Conservation (phyloP, 2,888 invertebrate genomes). For the Dynastes grantii region DNA sequence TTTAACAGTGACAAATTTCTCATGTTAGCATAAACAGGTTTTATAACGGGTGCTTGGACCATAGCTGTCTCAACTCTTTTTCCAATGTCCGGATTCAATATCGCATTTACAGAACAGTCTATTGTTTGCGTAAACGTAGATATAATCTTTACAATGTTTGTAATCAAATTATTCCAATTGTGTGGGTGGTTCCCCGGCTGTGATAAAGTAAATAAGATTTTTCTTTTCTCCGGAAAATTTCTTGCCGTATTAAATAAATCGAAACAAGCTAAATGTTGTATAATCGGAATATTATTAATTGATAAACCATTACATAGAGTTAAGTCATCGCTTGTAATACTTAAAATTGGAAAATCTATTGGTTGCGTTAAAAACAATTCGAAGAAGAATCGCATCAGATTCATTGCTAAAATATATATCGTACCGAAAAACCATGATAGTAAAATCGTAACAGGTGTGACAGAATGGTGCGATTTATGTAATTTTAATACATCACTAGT, state of each 20-base stretch:
- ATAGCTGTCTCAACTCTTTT: slow-evolving; percentile 18
- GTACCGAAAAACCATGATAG: slow-evolving; percentile 81
- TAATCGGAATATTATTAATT: slow-evolving; percentile 76
- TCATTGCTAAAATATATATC: slow-evolving; percentile 80
- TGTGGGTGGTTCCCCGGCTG: slow-evolving; percentile 91
- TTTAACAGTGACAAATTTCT: slow-evolving; percentile 63
- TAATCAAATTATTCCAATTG: slow-evolving; percentile 85
- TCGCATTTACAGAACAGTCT: slow-evolving; percentile 62
- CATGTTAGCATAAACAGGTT: slow-evolving; percentile 56
- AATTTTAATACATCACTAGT: slow-evolving; percentile 74
- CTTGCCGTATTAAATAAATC: slow-evolving; percentile 81
- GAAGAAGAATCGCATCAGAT: slow-evolving; percentile 81
- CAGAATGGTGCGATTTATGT: slow-evolving; percentile 71
- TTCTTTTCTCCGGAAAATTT: slow-evolving; percentile 76
- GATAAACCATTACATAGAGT: slow-evolving; percentile 77
- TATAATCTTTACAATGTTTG: slow-evolving; percentile 77
- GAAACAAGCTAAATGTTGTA: slow-evolving; percentile 83
- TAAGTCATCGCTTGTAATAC: slow-evolving; percentile 68
- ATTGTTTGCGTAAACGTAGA: slow-evolving; percentile 79
- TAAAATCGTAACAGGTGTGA: slow-evolving; percentile 71
- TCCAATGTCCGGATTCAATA: slow-evolving; percentile 12
- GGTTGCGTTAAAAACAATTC: slow-evolving; percentile 82
- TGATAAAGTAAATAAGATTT: slow-evolving; percentile 81
- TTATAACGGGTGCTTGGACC: slow-evolving; percentile 29
- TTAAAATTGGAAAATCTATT: slow-evolving; percentile 77